Evolutionary conservation across 2,113 vertebrate genomes (phyloP), one percentile per base, ranked within the genome.

Genomic region (Elachura formosa): DNA sequence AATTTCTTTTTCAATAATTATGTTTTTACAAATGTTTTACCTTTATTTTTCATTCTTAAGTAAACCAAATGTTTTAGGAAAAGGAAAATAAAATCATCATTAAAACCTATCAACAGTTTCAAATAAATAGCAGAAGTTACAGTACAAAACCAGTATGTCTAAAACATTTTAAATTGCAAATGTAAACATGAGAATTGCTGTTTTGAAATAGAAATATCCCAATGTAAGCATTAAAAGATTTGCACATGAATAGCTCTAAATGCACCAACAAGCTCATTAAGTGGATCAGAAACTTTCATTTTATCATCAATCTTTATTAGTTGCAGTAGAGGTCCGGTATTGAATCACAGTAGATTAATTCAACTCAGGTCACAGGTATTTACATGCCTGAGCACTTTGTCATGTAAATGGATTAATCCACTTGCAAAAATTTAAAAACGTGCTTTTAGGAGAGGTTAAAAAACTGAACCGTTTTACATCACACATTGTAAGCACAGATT

Each of bases 231-330:
- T 75, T 91, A 78, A 73, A 81, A 89, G 10, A 8, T 79, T 96
- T 96, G 34, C 76, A 85, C 24, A 24, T 77, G 20, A 93, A 69
- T 84, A 85, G 31, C 62, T 94, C 55, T 80, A 86, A 90, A 93
- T 68, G 52, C 18, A 89, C 29, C 26, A 69, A 34, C 77, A 92
- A 67, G 13, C 34, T 97, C 40, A 83, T 91, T 89, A 93, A 33
- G 11, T 66, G 58, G 91, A 68, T 96, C 81, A 97, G 56, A 89
- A 84, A 66, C 43, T 81, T 89, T 91, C 23, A 84, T 38, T 96
- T 76, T 88, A n/a, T 48, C 51, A 93, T 96, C 68, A 89, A 15
- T 95, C 59, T 79, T 96, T 93, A 83, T 97, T 96, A 95, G 75
- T 73, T 93, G 75, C 52, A 71, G 48, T 33, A 67, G 38, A 91